These are phyloP conservation scores for Marronus borbonicus DNA, from an alignment of 2,888 invertebrate species.

Conservation along the genomic window DNA sequence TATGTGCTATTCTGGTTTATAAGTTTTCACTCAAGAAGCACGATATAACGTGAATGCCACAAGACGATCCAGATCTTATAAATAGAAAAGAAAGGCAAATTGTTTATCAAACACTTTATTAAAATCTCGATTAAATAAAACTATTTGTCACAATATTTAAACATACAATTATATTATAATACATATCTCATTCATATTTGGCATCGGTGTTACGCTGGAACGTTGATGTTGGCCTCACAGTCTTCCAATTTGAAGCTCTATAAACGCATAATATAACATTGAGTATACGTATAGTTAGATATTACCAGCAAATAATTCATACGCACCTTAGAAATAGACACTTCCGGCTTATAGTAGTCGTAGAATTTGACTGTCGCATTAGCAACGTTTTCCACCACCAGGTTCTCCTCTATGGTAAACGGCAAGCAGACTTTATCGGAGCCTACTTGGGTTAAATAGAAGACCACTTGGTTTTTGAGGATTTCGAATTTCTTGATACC, in stretches of 20 bases:
- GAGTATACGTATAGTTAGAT: neutral
- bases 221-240: neutral
- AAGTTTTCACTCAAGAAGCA: too few relatives aligned
- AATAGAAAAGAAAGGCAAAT: too few relatives aligned
- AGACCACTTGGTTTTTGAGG: constrained; percentile 69
- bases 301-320: neutral
- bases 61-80: too few relatives aligned
- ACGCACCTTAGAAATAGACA: constrained; percentile 70
- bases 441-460: constrained; percentile 73
- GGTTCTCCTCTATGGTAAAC: constrained; percentile 71
- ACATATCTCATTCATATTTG: neutral
- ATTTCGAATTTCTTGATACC: constrained; percentile 74
- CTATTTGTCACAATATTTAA: too few relatives aligned
- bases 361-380: constrained; percentile 75
- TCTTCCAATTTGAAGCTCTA: constrained; percentile 29
- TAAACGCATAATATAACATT: neutral
- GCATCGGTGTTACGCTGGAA: neutral
- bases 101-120: too few relatives aligned
- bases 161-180: too few relatives aligned
- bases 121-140: too few relatives aligned
- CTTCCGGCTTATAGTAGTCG: constrained; percentile 78
- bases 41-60: too few relatives aligned
- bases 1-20: too few relatives aligned
- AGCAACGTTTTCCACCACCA: constrained; percentile 70
- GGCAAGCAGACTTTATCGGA: constrained; percentile 70